phyloP scores from a whole-genome alignment of 2,888 invertebrate genomes.

The Eristalinus aeneus region DNA sequence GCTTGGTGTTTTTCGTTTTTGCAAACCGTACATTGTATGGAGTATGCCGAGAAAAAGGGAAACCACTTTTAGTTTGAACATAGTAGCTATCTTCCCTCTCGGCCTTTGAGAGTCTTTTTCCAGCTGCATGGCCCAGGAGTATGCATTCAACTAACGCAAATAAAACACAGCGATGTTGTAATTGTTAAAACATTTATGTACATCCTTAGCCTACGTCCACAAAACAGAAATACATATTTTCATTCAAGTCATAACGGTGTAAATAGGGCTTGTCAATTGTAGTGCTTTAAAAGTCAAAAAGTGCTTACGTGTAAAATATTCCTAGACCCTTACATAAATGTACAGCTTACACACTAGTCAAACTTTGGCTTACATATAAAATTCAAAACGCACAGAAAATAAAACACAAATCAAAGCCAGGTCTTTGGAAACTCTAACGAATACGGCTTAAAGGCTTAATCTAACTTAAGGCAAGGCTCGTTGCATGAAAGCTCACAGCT shows the following conservation, averaged over 20 bases:
- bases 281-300: not conserved
- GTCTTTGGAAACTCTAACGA: slow-evolving; percentile 63
- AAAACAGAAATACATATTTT: not conserved
- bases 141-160: no score
- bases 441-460: not conserved
- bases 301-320: not conserved
- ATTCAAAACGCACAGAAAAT: not conserved
- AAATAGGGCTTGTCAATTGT: not conserved
- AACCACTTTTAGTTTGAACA: no score
- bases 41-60: no score
- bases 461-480: not conserved
- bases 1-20: no score
- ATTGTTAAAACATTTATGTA: not conserved
- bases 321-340: slow-evolving; percentile 2
- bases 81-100: no score
- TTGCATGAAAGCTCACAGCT: slow-evolving; percentile 20
- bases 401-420: slow-evolving; percentile 15
- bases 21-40: no score
- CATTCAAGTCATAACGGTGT: not conserved
- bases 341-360: slow-evolving; percentile 16
- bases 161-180: not conserved
- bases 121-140: no score
- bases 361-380: slow-evolving; percentile 1
- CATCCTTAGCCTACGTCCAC: not conserved
- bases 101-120: no score